Conservation (phyloP, 2,888 invertebrate species). For the Dascillus cervinus region DNA sequence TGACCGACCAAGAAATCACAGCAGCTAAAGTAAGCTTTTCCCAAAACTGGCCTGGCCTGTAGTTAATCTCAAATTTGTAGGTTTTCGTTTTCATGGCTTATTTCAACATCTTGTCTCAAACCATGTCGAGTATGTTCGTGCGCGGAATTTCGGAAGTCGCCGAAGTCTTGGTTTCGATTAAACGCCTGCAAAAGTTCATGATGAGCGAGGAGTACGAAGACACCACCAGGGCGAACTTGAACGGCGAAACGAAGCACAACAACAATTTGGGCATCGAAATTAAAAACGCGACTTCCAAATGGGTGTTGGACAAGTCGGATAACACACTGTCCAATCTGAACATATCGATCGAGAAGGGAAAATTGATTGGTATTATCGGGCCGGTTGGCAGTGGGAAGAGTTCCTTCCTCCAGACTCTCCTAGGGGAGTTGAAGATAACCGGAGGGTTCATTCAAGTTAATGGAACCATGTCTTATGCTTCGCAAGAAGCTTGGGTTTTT, state of each 20-base stretch:
- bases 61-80: too few relatives aligned
- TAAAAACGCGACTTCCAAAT: slow-evolving; percentile 34
- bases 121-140: slow-evolving; percentile 52
- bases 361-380: slow-evolving; percentile 49
- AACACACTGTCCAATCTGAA: slow-evolving; percentile 31
- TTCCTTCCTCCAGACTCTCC: slow-evolving; percentile 61
- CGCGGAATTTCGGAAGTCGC: slow-evolving; percentile 43
- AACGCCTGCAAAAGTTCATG: slow-evolving; percentile 39
- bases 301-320: slow-evolving; percentile 33
- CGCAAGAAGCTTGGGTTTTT: slow-evolving; percentile 83
- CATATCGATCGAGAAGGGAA: slow-evolving; percentile 28
- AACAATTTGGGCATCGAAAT: slow-evolving; percentile 27
- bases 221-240: slow-evolving; percentile 19
- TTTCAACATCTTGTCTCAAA: slow-evolving; percentile 48
- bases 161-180: slow-evolving; percentile 42
- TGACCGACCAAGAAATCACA: slow-evolving; percentile 58
- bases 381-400: slow-evolving; percentile 58
- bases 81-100: slow-evolving; percentile 51
- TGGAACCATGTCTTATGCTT: slow-evolving; percentile 64
- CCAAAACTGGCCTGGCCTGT: too few relatives aligned
- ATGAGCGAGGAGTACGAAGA: slow-evolving; percentile 34
- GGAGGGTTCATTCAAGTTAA: slow-evolving; percentile 56
- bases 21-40: slow-evolving; percentile 56
- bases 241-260: slow-evolving; percentile 24
- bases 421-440: slow-evolving; percentile 55